Conservation (phyloP, 2,888 invertebrate species). For the Diabrotica balteata region DNA sequence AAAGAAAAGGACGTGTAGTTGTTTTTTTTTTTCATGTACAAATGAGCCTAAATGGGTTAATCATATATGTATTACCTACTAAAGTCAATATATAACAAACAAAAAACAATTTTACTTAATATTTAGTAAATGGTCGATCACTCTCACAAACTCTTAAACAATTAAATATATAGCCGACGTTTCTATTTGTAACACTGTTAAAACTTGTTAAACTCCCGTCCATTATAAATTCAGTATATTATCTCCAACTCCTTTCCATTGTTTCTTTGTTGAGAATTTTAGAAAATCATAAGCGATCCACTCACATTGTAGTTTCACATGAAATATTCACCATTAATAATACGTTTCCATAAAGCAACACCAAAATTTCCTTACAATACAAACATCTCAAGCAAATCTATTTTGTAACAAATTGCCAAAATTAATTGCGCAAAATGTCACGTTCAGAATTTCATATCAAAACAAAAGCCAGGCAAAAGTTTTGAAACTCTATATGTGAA, state of each 20-base stretch:
- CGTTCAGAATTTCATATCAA: constrained; percentile 31
- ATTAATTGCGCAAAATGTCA: constrained; percentile 31
- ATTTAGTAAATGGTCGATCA: no score
- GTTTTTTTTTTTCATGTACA: no score
- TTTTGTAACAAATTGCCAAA: constrained; percentile 29
- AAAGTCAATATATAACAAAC: no score
- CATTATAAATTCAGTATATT: background rate
- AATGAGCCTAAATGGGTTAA: no score
- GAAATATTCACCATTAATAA: constrained; percentile 25
- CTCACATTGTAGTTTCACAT: constrained; percentile 15
- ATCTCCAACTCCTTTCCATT: constrained; percentile 1
- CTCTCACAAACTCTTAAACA: no score
- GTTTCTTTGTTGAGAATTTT: constrained; percentile 13
- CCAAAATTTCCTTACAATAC: constrained; percentile 19
- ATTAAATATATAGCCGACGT: no score
- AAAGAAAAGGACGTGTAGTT: no score
- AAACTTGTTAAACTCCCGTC: background rate
- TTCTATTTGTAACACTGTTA: background rate
- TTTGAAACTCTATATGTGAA: constrained; percentile 20
- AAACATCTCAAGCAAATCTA: constrained; percentile 25
- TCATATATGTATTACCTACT: no score
- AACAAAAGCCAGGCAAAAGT: constrained; percentile 28
- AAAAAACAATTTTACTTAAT: no score
- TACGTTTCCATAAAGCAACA: constrained; percentile 21
- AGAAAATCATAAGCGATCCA: constrained; percentile 18